Conservation (phyloP, 1,140 invertebrate genomes). For the Drepana arcuata region DNA sequence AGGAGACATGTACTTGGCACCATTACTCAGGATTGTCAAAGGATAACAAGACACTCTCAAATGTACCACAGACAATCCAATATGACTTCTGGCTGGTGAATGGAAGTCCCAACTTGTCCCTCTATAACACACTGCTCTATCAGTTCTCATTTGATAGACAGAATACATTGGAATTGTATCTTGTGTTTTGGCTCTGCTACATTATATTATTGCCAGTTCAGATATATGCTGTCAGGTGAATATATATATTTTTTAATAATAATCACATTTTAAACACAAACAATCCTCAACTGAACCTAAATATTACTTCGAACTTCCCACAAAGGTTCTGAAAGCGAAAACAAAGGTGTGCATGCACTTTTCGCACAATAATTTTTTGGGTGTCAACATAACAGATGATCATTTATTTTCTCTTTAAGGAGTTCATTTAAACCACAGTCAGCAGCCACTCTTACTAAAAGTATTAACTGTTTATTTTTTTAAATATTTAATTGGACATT, state of each 20-base stretch:
- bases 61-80: slow-evolving; percentile 71
- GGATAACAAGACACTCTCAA: slow-evolving; percentile 46
- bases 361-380: slow-evolving; percentile 1
- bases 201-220: slow-evolving; percentile 90
- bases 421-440: no score
- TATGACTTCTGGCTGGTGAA: slow-evolving; percentile 98
- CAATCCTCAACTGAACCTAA: no score
- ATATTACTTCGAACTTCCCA: no score
- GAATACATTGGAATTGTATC: slow-evolving; percentile 93
- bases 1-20: slow-evolving; percentile 86
- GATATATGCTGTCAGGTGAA: slow-evolving; percentile 84
- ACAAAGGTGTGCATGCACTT: neutral
- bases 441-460: no score
- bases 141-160: slow-evolving; percentile 98
- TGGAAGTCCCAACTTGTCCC: slow-evolving; percentile 90
- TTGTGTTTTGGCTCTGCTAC: slow-evolving; percentile 91
- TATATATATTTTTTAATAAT: no score
- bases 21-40: slow-evolving; percentile 71
- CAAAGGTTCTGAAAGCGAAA: slow-evolving; percentile 1
- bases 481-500: no score
- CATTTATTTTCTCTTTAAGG: no score
- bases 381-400: no score
- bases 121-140: slow-evolving; percentile 90
- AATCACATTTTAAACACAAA: no score
- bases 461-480: no score